Evolutionary conservation across 2,113 vertebrate genomes (phyloP), one percentile per base, ranked within the genome.

Genomic region (Cephalopterus ornatus): DNA sequence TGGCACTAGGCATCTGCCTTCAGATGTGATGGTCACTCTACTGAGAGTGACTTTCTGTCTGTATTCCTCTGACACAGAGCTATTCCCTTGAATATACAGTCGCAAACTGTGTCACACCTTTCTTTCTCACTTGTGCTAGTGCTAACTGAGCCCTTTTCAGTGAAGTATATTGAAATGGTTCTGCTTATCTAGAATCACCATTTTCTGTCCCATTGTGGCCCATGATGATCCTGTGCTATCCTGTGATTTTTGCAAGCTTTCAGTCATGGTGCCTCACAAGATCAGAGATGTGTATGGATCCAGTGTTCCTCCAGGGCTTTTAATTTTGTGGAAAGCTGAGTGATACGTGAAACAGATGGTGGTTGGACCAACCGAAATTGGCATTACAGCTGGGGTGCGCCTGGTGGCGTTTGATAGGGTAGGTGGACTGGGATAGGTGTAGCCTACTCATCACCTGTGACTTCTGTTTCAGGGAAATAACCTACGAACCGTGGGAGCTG

Each of bases 391-490:
- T 70, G 10, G 9, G 28, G 12, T 49, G 33, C 28, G 12, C 16
- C 20, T 67, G 55, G 27, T 49, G 58, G 32, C 35, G 4, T 27
- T 47, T 23, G 49, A 10, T 85, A 70, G 35, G 39, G 9, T 46
- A 24, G 21, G 15, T 32, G 26, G 17, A 8, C 4, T 27, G 56
- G 52, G 46, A 18, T 4, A 23, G 35, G 23, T 8, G 0, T 24
- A 41, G 67, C 22, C 26, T 62, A 1, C n/a, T 91, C 27, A 66
- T 76, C 35, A 42, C 27, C 35, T 77, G 50, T 26, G 42, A 6
- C 73, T 91, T 94, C 46, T 88, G 7, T 96, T 96, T 67, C 91
- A 99, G 99, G 99, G 99, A 20, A 99, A 99, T 92, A 99, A 99
- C 94, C 97, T 99, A 75, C 98, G 98, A 95, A 97, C 97, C 2